These are phyloP conservation scores for Drosophila prosaltans DNA, from an alignment of 1,140 invertebrate species.

Conservation along the genomic window DNA sequence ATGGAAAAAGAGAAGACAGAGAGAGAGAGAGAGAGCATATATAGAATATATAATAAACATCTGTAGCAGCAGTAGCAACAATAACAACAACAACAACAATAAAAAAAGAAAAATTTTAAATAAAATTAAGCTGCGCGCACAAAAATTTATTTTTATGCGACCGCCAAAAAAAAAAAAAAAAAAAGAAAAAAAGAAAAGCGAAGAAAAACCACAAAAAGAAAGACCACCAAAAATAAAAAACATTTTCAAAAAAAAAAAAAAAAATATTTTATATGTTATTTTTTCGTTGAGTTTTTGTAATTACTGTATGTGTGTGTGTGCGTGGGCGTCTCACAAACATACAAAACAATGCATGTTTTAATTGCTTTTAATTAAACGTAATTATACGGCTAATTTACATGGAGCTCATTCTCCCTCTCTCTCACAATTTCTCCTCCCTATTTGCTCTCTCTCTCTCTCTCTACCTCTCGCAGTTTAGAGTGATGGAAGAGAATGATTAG, in stretches of 20 bases:
- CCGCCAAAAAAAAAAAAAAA: conserved; percentile 38
- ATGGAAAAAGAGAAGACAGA: neutral
- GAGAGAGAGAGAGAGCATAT: conserved; percentile 9
- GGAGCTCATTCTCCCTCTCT: neutral
- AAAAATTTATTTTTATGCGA: conserved; percentile 42
- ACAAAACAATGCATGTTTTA: conserved; percentile 33
- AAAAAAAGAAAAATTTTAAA: conserved; percentile 20
- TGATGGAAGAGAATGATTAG: neutral
- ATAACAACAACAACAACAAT: conserved; percentile 20
- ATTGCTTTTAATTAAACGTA: conserved; percentile 51
- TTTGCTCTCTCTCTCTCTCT: neutral
- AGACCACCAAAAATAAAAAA: conserved; percentile 32
- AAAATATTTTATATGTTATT: conserved; percentile 13
- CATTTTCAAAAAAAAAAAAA: conserved; percentile 2
- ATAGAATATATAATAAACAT: conserved; percentile 60
- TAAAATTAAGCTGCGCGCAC: conserved; percentile 37
- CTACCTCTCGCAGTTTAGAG: neutral
- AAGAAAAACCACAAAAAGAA: conserved; percentile 15
- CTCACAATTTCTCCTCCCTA: neutral
- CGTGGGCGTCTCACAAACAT: conserved; percentile 28
- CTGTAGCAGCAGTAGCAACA: conserved; percentile 33
- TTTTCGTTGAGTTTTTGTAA: conserved; percentile 20
- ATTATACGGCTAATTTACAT: conserved; percentile 48
- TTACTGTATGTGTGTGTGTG: conserved; percentile 24
- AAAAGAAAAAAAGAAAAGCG: conserved; percentile 20